phyloP scores from a whole-genome alignment of 1,140 invertebrate genomes.

The Drosophila setifemur region DNA sequence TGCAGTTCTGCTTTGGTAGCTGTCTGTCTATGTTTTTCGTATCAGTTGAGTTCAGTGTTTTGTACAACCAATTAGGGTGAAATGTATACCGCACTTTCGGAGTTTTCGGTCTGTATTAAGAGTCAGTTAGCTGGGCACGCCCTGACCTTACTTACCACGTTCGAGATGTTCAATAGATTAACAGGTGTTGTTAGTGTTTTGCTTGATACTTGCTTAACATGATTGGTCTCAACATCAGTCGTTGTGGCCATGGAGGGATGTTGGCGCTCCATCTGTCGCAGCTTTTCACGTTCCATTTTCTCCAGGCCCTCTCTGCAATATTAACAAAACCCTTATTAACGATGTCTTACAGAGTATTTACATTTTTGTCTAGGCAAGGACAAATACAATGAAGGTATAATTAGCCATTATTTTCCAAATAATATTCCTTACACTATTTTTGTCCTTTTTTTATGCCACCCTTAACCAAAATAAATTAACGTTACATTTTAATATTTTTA shows the following conservation, averaged over 20 bases:
- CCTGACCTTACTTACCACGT: constrained; percentile 65
- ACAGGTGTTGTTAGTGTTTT: constrained; percentile 75
- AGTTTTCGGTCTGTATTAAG: constrained; percentile 23
- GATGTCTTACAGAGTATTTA: no score
- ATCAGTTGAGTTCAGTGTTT: constrained; percentile 16
- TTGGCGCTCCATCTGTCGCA: constrained; percentile 90
- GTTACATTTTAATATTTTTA: no score
- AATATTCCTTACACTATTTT: no score
- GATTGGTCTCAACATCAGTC: constrained; percentile 12
- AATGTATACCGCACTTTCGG: neutral
- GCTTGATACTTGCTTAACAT: constrained; percentile 77
- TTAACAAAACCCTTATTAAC: no score
- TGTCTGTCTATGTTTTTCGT: constrained; percentile 4
- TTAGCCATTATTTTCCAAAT: no score
- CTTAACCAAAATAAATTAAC: no score
- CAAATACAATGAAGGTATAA: no score
- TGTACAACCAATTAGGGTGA: constrained; percentile 30
- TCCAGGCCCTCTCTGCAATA: constrained; percentile 87
- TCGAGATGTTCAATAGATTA: constrained; percentile 71
- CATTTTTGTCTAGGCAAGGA: no score
- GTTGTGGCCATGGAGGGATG: constrained; percentile 85
- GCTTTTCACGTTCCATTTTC: constrained; percentile 98
- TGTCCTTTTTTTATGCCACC: no score
- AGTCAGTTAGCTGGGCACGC: constrained; percentile 24
- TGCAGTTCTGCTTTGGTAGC: neutral